Conservation (phyloP, 2,797 vertebrate genomes). For the Spondyliosoma cantharus region DNA sequence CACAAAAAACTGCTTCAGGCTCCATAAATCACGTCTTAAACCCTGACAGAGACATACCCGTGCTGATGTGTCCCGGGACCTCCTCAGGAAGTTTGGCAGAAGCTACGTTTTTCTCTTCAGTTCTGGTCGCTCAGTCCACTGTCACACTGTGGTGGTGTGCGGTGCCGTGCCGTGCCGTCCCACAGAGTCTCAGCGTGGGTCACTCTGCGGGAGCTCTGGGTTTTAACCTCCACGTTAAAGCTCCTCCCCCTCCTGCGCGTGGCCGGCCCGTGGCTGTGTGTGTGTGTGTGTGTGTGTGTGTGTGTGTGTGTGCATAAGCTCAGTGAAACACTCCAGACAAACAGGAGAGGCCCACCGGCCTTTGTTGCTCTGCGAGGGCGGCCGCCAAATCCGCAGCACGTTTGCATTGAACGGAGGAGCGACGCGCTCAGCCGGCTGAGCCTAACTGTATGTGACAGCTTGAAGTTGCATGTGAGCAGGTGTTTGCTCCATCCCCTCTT, state of each 20-base stretch:
- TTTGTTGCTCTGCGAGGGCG: constrained; percentile 65
- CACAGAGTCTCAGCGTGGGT: constrained; percentile 58
- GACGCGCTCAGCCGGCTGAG: constrained; percentile 75
- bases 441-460: constrained; percentile 82
- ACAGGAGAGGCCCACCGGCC: constrained; percentile 59
- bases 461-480: constrained; percentile 81
- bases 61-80: constrained; percentile 24
- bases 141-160: constrained; percentile 18
- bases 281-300: constrained; percentile 44
- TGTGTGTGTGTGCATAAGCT: constrained; percentile 49
- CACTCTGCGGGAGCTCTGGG: constrained; percentile 61
- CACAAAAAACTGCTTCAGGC: background rate
- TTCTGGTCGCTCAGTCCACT: constrained; percentile 29
- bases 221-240: constrained; percentile 71
- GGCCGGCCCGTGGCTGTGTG: constrained; percentile 83
- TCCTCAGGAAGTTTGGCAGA: constrained; percentile 41
- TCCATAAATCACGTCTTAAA: background rate
- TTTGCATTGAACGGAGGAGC: constrained; percentile 60
- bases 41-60: constrained; percentile 48
- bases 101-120: constrained; percentile 16
- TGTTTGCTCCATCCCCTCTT: constrained; percentile 73
- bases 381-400: constrained; percentile 66
- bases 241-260: constrained; percentile 78
- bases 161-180: constrained; percentile 42
- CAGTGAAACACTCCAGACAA: constrained; percentile 55